Conservation (phyloP, 2,797 vertebrate species). For the Semaprochilodus insignis region DNA sequence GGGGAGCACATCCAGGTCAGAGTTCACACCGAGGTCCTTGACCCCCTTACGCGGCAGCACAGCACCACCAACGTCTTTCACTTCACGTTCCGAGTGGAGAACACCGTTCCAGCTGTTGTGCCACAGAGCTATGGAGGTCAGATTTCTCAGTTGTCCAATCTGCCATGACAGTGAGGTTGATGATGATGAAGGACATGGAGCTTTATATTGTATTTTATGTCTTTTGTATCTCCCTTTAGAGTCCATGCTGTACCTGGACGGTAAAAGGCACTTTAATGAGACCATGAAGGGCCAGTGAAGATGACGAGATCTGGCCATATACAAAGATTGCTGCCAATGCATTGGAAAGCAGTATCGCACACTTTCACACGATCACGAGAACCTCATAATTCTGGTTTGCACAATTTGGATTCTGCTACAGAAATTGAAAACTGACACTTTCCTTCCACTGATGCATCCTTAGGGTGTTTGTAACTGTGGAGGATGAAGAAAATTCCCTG, state of each 20-base stretch:
- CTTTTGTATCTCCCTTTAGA: constrained; percentile 78
- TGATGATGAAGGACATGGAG: neutral
- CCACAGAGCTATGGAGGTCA: constrained; percentile 84
- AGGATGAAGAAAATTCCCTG: neutral
- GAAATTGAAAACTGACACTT: neutral
- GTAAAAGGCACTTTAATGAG: constrained; percentile 90
- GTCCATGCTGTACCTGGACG: constrained; percentile 97
- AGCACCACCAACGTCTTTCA: constrained; percentile 96
- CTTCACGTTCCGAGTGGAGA: constrained; percentile 89
- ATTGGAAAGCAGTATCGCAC: neutral
- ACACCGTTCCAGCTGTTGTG: constrained; percentile 83
- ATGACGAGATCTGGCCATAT: constrained; percentile 3
- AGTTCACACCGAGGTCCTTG: constrained; percentile 94
- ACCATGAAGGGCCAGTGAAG: constrained; percentile 68
- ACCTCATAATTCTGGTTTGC: neutral
- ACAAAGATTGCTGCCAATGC: constrained; percentile 30
- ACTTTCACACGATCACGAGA: neutral
- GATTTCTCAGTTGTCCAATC: neutral
- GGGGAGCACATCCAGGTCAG: constrained; percentile 89
- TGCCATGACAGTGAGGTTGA: neutral
- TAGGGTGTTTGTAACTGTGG: neutral
- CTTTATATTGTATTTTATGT: neutral
- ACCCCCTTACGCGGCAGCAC: constrained; percentile 86
- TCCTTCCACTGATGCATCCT: neutral
- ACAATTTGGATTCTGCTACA: neutral